These are phyloP conservation scores for Bursaphelenchus okinawaensis DNA, from an alignment of 2,888 invertebrate species.

Conservation along the genomic window DNA sequence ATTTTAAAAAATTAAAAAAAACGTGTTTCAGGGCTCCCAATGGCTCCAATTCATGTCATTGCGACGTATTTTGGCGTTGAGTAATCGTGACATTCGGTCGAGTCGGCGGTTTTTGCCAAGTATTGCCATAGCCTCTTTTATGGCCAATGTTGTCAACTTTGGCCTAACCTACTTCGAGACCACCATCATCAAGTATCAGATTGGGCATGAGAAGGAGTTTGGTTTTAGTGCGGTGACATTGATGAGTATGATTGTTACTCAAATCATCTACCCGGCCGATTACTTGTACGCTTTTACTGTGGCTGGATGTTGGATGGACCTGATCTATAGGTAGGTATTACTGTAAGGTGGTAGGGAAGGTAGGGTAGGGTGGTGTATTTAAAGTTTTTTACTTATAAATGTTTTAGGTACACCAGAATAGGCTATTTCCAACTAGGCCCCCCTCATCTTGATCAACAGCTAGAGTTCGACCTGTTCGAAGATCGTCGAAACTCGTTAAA, in stretches of 20 bases:
- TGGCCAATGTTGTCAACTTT: slow-evolving; percentile 52
- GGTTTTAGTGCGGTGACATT: slow-evolving; percentile 36
- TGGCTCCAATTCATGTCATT: slow-evolving; percentile 28
- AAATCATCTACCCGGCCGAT: slow-evolving; percentile 55
- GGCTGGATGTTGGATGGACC: slow-evolving; percentile 52
- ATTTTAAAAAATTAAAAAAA: not conserved
- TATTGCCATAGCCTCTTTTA: slow-evolving; percentile 31
- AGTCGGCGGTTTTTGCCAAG: slow-evolving; percentile 44
- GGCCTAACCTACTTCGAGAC: slow-evolving; percentile 46
- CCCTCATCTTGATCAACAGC: slow-evolving; percentile 14
- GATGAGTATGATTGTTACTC: slow-evolving; percentile 55
- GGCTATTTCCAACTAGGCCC: slow-evolving; percentile 53
- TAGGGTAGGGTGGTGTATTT: slow-evolving; percentile 3
- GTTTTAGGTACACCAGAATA: slow-evolving; percentile 44
- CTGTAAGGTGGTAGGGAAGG: not conserved
- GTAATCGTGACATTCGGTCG: slow-evolving; percentile 41
- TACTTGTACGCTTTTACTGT: slow-evolving; percentile 54
- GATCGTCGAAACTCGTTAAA: not conserved
- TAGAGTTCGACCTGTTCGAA: slow-evolving; percentile 6
- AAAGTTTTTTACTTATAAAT: slow-evolving; percentile 6
- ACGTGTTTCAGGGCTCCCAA: slow-evolving; percentile 17
- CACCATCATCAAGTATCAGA: slow-evolving; percentile 48
- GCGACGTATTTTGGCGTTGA: slow-evolving; percentile 36
- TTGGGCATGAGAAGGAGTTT: slow-evolving; percentile 42
- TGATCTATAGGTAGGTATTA: slow-evolving; percentile 38